Percentiles rank a stretch among this genome's conserved stretches.
These are phyloP conservation scores for Ectemnius cavifrons DNA, from an alignment of 2,888 invertebrate species.

Conservation along the genomic window DNA sequence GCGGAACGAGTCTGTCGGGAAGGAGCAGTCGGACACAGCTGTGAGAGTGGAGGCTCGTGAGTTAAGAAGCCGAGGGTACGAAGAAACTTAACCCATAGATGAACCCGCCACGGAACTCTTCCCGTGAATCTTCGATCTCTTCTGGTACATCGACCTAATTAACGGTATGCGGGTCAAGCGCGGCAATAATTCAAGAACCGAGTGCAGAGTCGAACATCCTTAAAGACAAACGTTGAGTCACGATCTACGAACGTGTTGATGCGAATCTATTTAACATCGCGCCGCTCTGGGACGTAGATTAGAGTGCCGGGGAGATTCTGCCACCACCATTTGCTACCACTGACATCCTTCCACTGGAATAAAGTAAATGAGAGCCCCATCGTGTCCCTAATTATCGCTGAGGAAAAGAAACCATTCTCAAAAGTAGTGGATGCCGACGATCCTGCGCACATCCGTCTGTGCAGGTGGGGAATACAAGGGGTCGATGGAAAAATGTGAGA, in stretches of 20 bases:
- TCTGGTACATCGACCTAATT: slow-evolving; percentile 54
- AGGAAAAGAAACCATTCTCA: background rate
- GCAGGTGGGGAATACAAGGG: background rate
- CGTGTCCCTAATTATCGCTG: background rate
- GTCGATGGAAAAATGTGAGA: slow-evolving; percentile 26
- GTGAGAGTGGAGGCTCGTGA: slow-evolving; percentile 38
- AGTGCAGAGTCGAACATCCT: slow-evolving; percentile 37
- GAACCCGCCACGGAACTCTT: slow-evolving; percentile 32
- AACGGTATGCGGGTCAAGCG: slow-evolving; percentile 49
- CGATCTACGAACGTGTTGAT: slow-evolving; percentile 9
- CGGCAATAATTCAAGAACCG: slow-evolving; percentile 50
- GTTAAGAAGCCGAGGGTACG: slow-evolving; percentile 24
- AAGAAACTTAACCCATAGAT: slow-evolving; percentile 15
- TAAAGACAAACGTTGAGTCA: slow-evolving; percentile 10
- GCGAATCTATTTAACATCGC: slow-evolving; percentile 7
- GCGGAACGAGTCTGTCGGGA: slow-evolving; percentile 28
- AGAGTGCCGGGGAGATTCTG: background rate
- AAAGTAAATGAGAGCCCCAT: background rate
- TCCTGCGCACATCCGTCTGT: too few relatives aligned
- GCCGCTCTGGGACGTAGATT: background rate
- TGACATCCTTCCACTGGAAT: background rate
- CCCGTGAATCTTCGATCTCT: slow-evolving; percentile 42
- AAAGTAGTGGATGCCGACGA: background rate
- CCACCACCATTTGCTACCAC: background rate
- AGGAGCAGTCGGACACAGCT: slow-evolving; percentile 41